Base-by-base conservation (phyloP, 2,888 invertebrate species). In the Synergus gifuensis region DNA sequence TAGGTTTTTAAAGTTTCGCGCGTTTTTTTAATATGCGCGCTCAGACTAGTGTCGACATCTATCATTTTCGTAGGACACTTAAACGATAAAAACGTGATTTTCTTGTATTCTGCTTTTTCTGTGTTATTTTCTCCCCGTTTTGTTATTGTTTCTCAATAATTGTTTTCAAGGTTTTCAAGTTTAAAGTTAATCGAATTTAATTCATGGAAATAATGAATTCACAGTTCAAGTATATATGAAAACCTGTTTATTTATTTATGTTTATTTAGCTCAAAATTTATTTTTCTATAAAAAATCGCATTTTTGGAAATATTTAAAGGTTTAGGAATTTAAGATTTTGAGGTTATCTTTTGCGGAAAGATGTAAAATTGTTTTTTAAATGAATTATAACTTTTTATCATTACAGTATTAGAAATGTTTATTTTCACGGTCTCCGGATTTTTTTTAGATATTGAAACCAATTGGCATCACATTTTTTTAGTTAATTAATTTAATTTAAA, bases 151-250 rank as follows among this genome's bases (percentile, higher is more conserved):
- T n/a, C n/a, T n/a, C n/a, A n/a, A n/a, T n/a, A n/a, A 28, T 54
- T 54, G 8, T 2, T 54, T 54, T 54, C 8, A 16, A n/a, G 54
- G 0, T 42, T 42, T n/a, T 8, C 3, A 54, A 49, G 8, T 60
- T 46, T 46, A 11, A 7, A 12, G 46, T 22, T 12, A 22, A 60
- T 12, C 22, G 60, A 49, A 9, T 22, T 60, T 60, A 4, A 60
- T 22, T 12, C 22, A 9, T 11, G 4, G 9, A 60, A 28, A 46
- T 36, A 16, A 73, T 73, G 73, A 54, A 73, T 54, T 28, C 73
- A 0, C 73, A 73, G 36, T 73, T 73, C 9, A 73, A 73, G 73
- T 73, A 46, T 36, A 54, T 54, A n/a, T 40, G 40, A 18, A n/a
- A 40, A 40, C 9, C 42, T 9, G 2, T 40, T 49, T 11, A 73